phyloP scores from a whole-genome alignment of 2,113 vertebrate species.

The Irena cyanogastra region DNA sequence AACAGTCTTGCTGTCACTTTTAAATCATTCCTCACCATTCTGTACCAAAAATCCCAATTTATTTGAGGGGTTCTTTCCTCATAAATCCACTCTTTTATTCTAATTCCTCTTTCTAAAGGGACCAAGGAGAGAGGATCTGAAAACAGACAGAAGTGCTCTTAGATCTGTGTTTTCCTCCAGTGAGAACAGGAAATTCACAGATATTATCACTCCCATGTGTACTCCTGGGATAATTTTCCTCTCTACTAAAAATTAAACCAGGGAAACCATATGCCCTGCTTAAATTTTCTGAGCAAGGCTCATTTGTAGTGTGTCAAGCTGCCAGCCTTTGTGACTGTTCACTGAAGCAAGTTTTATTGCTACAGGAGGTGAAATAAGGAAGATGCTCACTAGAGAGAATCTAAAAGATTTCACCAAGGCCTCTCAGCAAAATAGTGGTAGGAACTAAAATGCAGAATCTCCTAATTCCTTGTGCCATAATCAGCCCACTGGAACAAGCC shows the following conservation, averaged over 20 bases:
- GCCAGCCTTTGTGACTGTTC: background rate
- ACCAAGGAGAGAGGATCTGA: background rate
- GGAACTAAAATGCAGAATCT: background rate
- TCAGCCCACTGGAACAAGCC: background rate
- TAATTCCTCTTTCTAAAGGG: background rate
- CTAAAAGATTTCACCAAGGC: background rate
- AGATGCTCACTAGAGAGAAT: background rate
- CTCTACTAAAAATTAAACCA: background rate
- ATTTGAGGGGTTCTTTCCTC: background rate
- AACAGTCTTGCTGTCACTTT: background rate
- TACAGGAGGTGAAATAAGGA: background rate
- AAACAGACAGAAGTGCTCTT: background rate
- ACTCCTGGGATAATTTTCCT: background rate
- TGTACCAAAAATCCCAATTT: background rate
- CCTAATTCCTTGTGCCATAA: background rate
- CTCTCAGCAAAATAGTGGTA: background rate
- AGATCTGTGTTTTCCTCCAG: background rate
- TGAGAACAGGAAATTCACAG: background rate
- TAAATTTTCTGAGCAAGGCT: background rate
- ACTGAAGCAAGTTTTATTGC: background rate
- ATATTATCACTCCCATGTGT: background rate
- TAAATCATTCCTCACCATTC: background rate
- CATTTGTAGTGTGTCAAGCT: background rate
- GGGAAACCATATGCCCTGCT: background rate
- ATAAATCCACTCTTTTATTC: background rate